Evolutionary conservation across 37 sponge, comb jelly and placozoan genomes (phyloP).

Genomic region (Oscarella lobularis): DNA sequence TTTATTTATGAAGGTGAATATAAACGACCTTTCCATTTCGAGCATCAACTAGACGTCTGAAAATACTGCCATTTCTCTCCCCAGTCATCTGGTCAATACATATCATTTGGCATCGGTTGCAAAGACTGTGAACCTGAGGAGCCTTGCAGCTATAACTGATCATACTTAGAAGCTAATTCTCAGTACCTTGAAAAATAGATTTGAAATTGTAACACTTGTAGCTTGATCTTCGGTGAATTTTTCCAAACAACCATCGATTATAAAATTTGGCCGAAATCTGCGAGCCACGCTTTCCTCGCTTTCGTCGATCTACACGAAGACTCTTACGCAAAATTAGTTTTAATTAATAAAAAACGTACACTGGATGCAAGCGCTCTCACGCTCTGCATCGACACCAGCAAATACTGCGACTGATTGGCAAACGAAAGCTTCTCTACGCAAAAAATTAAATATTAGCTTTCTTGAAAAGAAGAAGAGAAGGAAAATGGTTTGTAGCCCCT

Average conservation of each 20-base stretch:
- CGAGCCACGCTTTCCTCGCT: too few relatives aligned
- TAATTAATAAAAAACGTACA: background rate
- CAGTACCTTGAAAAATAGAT: constrained; percentile 15
- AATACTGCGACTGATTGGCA: constrained; percentile 61
- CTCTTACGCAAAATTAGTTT: constrained; percentile 9
- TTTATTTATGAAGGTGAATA: background rate
- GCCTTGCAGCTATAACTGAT: too few relatives aligned
- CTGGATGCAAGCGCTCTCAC: background rate
- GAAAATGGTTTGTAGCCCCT: background rate
- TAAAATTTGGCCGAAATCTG: constrained; percentile 63
- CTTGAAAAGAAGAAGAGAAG: background rate
- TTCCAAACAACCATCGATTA: constrained; percentile 15
- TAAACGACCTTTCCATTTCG: constrained; percentile 36
- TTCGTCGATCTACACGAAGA: too few relatives aligned
- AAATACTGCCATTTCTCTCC: constrained; percentile 10
- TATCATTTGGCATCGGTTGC: constrained; percentile 59
- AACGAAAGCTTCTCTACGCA: constrained; percentile 38
- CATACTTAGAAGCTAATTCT: background rate
- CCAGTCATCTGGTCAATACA: constrained; percentile 57
- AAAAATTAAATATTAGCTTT: background rate
- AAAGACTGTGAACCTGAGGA: too few relatives aligned
- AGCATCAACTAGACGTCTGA: constrained; percentile 27
- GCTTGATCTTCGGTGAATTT: constrained; percentile 43
- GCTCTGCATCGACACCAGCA: constrained; percentile 39
- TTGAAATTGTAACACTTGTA: constrained; percentile 39